Base-by-base conservation (phyloP, 1,140 invertebrate genomes). In the Musca vetustissima region DNA sequence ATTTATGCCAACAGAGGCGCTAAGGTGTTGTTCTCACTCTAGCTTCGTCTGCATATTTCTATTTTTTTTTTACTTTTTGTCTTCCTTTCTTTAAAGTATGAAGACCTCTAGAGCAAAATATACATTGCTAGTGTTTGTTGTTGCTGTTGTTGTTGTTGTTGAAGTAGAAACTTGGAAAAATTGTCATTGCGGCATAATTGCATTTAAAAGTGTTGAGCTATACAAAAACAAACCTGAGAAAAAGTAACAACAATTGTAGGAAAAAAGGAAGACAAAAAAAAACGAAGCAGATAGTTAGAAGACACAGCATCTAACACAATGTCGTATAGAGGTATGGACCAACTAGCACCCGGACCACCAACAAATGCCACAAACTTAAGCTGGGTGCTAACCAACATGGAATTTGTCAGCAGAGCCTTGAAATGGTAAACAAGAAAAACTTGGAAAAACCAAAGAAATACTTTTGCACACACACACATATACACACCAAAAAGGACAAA, bases 191-290 rank as follows among this genome's bases (percentile, higher is more conserved):
- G 24, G 55, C 21, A 25, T 49, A 48, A 65, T 25, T 65, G 61
- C 61, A 65, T 48, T 49, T 65, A 65, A 49, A 48, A 65, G 61
- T 47, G 61, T 15, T 47, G 47, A 49, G 22, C 36, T 47, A 22
- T 22, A 43, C 17, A 47, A 65, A 6, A 65, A 47, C 32, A 65
- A 19, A 65, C 21, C 4, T 15, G 28, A 49, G 13, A 65, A 64
- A 47, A 65, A 43, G 4, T 25, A 65, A 65, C 61, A 47, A 43
- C 32, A 65, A 65, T 65, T 15, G 61, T 19, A 48, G 14, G 17
- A 64, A 64, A 24, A 64, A 43, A 28, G n/a, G 43, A 48, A 65
- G 8, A 11, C 61, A 47, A 14, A 32, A 49, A 65, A 65, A 48
- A 49, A 43, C 28, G 36, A 19, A 64, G 32, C 4, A 19, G 36